A percentile compares a stretch with the other conserved stretches of the same genome.
Conservation (phyloP, 1,140 invertebrate genomes). For the Bemisia tabaci region DNA sequence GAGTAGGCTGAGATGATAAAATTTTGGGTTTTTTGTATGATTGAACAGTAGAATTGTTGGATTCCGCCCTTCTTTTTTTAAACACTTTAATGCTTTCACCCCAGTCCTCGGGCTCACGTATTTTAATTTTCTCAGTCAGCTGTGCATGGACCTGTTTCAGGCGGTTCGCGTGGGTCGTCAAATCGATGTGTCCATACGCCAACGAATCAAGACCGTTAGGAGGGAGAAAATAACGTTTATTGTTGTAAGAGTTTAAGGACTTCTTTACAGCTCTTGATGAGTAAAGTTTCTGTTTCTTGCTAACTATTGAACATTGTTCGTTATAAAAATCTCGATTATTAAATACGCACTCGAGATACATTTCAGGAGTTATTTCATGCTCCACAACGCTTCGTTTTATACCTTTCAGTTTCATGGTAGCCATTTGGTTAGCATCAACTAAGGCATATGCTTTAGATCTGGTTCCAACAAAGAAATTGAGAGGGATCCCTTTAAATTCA, state of each 20-base stretch:
- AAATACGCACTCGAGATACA: slow-evolving; percentile 14
- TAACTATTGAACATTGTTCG: slow-evolving; percentile 10
- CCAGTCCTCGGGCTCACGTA: too few relatives aligned
- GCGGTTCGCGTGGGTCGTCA: background rate
- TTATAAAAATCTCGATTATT: slow-evolving; percentile 7
- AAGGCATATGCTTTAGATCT: slow-evolving; percentile 33
- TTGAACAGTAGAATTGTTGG: too few relatives aligned
- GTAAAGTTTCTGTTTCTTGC: background rate
- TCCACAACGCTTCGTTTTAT: slow-evolving; percentile 19
- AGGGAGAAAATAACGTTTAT: background rate
- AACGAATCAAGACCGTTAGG: background rate
- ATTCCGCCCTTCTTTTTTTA: too few relatives aligned
- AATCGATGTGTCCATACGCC: background rate
- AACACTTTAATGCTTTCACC: too few relatives aligned
- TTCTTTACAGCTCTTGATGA: background rate
- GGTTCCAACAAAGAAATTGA: slow-evolving; percentile 31
- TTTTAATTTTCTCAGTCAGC: background rate
- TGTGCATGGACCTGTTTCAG: background rate
- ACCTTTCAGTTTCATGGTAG: slow-evolving; percentile 21
- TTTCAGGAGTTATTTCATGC: slow-evolving; percentile 12
- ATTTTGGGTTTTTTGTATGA: too few relatives aligned
- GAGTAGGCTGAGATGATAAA: too few relatives aligned
- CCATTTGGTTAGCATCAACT: slow-evolving; percentile 9
- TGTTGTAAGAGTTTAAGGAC: background rate
- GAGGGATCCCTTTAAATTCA: slow-evolving; percentile 30